Evolutionary conservation across 2,797 vertebrate species (phyloP).

Genomic region (Molothrus ater): DNA sequence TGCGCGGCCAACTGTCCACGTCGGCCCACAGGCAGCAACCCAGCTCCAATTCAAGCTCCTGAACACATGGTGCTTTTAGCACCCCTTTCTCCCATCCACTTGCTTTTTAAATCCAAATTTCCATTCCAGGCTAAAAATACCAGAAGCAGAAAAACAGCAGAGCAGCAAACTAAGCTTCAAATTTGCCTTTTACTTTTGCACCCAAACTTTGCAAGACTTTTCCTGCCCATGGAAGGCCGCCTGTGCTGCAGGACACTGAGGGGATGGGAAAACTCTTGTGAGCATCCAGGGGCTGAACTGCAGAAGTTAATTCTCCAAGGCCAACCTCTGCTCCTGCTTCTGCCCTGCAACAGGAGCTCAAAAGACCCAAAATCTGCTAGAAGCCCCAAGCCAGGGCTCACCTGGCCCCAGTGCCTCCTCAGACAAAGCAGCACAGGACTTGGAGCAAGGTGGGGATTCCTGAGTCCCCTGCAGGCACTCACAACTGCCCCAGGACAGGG

Average conservation of each 20-base stretch:
- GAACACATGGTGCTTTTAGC: slow-evolving; percentile 38
- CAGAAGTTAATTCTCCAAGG: neutral
- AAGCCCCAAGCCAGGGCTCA: neutral
- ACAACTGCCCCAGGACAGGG: neutral
- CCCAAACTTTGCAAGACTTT: neutral
- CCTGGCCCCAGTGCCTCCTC: fast-evolving
- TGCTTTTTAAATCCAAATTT: neutral
- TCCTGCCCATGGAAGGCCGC: neutral
- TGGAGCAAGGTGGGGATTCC: neutral
- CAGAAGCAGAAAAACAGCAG: neutral
- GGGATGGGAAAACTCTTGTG: neutral
- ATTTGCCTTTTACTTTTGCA: neutral
- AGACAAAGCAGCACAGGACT: neutral
- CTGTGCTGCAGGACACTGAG: neutral
- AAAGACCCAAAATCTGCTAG: neutral
- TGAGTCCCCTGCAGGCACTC: fast-evolving
- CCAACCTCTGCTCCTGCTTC: neutral
- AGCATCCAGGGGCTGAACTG: neutral
- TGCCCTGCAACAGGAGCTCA: neutral
- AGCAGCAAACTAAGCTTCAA: neutral
- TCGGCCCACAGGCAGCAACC: neutral
- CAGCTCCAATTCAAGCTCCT: neutral
- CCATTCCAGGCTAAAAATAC: slow-evolving; percentile 9
- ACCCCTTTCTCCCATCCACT: neutral
- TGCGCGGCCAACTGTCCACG: slow-evolving; percentile 1